These are phyloP conservation scores for Ectemnius continuus DNA, from an alignment of 2,888 invertebrate genomes.

Conservation along the genomic window DNA sequence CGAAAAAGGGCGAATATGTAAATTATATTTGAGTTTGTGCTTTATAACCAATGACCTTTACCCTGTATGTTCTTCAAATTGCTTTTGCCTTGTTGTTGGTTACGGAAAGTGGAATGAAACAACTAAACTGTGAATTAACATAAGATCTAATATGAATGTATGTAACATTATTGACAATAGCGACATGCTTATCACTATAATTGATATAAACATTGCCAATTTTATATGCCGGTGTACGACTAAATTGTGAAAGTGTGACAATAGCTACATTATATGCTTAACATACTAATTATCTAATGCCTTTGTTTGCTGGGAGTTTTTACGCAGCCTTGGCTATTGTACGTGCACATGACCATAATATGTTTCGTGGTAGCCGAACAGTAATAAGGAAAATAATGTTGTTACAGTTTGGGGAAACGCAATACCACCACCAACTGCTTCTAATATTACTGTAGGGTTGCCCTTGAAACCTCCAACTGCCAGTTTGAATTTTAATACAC, in stretches of 20 bases:
- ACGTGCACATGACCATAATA: conserved; percentile 18
- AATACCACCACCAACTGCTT: conserved; percentile 66
- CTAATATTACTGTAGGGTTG: conserved; percentile 65
- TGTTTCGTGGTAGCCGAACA: conserved; percentile 23
- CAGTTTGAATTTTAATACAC: conserved; percentile 74
- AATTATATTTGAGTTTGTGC: conserved; percentile 24
- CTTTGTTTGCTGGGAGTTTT: conserved; percentile 15
- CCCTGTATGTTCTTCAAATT: conserved; percentile 44
- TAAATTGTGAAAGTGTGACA: too few relatives aligned
- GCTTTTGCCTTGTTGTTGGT: conserved; percentile 42
- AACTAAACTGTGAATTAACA: conserved; percentile 18
- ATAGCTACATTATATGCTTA: neutral
- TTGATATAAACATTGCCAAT: too few relatives aligned
- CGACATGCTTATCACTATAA: too few relatives aligned
- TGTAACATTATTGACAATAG: too few relatives aligned
- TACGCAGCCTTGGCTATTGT: conserved; percentile 43
- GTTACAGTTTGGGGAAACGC: conserved; percentile 73
- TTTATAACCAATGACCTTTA: conserved; percentile 40
- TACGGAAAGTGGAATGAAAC: conserved; percentile 24
- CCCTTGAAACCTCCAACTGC: conserved; percentile 75
- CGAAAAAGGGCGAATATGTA: conserved; percentile 11
- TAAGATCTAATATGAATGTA: neutral
- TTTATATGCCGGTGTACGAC: too few relatives aligned
- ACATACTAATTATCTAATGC: conserved; percentile 15
- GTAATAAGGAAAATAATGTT: conserved; percentile 47